phyloP scores from a whole-genome alignment of 2,113 vertebrate genomes.

The Plectropomus leopardus region DNA sequence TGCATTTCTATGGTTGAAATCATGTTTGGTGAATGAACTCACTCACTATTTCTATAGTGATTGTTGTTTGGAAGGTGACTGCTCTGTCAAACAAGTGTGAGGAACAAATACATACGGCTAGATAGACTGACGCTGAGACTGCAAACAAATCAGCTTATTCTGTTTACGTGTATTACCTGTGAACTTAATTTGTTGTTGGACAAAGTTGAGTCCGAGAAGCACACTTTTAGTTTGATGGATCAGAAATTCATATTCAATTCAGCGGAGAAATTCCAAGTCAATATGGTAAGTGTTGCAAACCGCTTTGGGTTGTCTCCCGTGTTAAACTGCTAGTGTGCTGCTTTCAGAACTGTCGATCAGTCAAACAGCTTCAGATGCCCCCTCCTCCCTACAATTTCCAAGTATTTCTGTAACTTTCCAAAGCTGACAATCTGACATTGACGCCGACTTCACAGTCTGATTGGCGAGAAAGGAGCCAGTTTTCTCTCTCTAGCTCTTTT shows the following conservation, averaged over 20 bases:
- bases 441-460: too few relatives aligned
- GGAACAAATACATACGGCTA: not conserved
- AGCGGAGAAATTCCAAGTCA: not conserved
- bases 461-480: too few relatives aligned
- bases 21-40: conserved; percentile 4
- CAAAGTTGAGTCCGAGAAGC: not conserved
- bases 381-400: not conserved
- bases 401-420: too few relatives aligned
- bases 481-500: too few relatives aligned
- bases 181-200: not conserved
- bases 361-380: not conserved
- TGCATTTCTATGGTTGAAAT: not conserved
- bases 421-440: too few relatives aligned
- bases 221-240: conserved; percentile 1
- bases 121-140: not conserved
- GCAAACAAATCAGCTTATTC: not conserved
- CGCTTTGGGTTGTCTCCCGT: not conserved
- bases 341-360: not conserved
- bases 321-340: too few relatives aligned
- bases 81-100: not conserved
- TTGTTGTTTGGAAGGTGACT: not conserved
- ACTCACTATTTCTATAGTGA: not conserved
- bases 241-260: too few relatives aligned
- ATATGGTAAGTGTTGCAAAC: not conserved
- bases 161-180: not conserved